Percentiles rank a stretch among this genome's conserved stretches.
These are phyloP conservation scores for Acanthisitta chloris DNA, from an alignment of 2,113 vertebrate species.

Conservation along the genomic window DNA sequence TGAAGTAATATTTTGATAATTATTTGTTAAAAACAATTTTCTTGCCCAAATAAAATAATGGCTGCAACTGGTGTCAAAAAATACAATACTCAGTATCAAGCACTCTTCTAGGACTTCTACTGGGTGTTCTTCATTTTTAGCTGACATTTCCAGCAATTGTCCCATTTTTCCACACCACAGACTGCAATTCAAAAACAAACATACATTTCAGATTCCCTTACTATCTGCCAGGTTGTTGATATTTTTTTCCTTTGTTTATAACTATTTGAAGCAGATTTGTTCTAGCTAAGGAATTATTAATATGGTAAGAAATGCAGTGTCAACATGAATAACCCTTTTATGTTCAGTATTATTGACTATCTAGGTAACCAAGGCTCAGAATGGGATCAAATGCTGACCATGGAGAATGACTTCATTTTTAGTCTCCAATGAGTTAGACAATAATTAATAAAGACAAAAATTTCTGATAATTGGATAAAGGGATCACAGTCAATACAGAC, in stretches of 20 bases:
- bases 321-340: no score
- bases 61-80: neutral
- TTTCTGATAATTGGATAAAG: neutral
- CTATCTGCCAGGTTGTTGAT: neutral
- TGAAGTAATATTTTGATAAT: neutral
- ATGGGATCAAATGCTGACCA: neutral
- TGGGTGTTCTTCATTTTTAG: neutral
- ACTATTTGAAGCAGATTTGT: no score
- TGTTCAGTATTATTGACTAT: neutral
- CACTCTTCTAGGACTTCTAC: neutral
- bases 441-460: neutral
- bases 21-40: neutral
- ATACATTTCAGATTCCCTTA: neutral
- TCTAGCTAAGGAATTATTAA: no score
- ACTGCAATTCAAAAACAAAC: neutral
- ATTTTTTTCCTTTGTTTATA: neutral
- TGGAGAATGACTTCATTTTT: neutral
- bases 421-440: neutral
- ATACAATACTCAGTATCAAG: neutral
- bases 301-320: no score
- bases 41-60: neutral
- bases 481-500: neutral
- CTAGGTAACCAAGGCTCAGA: neutral
- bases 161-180: neutral
- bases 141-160: neutral